phyloP scores from a whole-genome alignment of 2,888 invertebrate species.

The Digitonthophagus gazella region DNA sequence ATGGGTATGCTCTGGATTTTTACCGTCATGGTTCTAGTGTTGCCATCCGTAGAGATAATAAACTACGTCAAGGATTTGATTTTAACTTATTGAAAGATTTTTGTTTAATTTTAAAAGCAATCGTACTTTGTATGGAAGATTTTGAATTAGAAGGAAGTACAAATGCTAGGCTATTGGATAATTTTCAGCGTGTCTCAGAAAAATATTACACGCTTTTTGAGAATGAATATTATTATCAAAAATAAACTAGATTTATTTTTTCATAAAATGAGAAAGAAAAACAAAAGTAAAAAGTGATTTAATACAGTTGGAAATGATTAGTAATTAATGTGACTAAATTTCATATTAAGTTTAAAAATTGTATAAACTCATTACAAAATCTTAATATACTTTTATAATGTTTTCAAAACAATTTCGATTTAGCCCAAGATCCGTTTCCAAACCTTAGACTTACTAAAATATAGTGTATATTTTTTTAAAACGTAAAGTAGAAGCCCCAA shows the following conservation, averaged over 20 bases:
- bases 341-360: too few relatives aligned
- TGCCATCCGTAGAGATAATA: slow-evolving; percentile 28
- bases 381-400: too few relatives aligned
- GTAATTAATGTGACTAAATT: too few relatives aligned
- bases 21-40: slow-evolving; percentile 28
- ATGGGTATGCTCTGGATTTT: slow-evolving; percentile 30
- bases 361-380: too few relatives aligned
- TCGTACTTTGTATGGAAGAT: slow-evolving; percentile 28
- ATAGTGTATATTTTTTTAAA: background rate
- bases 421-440: too few relatives aligned
- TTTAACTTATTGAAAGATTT: slow-evolving; percentile 28
- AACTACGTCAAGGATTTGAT: slow-evolving; percentile 26
- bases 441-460: too few relatives aligned
- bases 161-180: slow-evolving; percentile 20
- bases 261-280: too few relatives aligned
- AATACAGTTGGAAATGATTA: too few relatives aligned
- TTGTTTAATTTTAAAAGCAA: slow-evolving; percentile 26
- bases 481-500: background rate
- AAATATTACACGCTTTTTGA: background rate
- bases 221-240: background rate
- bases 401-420: too few relatives aligned
- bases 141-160: slow-evolving; percentile 21
- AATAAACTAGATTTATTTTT: background rate
- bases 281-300: too few relatives aligned
- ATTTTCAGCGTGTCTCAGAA: slow-evolving; percentile 21